These are phyloP conservation scores for Theristicus caerulescens DNA, from an alignment of 2,113 vertebrate genomes.

Conservation along the genomic window DNA sequence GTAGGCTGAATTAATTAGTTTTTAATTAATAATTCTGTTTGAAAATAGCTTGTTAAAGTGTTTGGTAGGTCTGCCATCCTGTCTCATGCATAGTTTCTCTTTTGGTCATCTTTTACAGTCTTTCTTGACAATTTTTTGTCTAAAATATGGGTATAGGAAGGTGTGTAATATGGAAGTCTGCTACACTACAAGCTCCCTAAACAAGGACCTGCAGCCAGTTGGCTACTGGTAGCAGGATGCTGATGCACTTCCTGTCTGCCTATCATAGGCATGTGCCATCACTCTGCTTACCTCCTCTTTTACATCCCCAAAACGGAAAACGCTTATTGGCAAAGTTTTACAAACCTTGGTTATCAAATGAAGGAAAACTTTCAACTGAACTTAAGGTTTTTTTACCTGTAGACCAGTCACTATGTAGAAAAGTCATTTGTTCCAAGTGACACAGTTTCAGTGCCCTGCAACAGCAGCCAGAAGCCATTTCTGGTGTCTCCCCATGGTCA, in stretches of 20 bases:
- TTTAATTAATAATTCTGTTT: not conserved
- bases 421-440: not conserved
- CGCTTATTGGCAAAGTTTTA: not conserved
- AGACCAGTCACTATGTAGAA: not conserved
- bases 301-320: not conserved
- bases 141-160: not conserved
- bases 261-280: not conserved
- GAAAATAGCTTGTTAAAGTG: not conserved
- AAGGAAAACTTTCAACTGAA: not conserved
- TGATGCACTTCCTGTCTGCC: not conserved
- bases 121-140: not conserved
- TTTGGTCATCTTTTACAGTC: not conserved
- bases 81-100: not conserved
- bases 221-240: not conserved
- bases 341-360: not conserved
- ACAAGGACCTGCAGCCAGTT: not conserved
- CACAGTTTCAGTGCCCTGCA: not conserved
- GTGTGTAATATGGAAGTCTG: not conserved
- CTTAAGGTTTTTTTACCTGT: not conserved
- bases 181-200: not conserved
- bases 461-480: not conserved
- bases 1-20: not conserved
- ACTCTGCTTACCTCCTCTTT: not conserved
- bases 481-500: not conserved
- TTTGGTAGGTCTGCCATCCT: not conserved